These are phyloP conservation scores for Pseudochirops cupreus DNA, from an alignment of 2,797 vertebrate species.

Conservation along the genomic window DNA sequence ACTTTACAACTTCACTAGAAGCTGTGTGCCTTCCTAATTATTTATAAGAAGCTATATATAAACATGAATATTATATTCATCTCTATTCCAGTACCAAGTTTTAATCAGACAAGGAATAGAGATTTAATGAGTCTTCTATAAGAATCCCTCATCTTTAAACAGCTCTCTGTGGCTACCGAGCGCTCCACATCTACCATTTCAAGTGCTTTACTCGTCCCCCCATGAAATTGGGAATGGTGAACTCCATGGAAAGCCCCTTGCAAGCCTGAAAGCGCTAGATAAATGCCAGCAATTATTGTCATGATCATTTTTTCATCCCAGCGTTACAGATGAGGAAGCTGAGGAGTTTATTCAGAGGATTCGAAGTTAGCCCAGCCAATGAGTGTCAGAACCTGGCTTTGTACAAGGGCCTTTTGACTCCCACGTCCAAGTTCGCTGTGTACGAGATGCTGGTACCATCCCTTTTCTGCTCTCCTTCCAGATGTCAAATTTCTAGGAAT, in stretches of 20 bases:
- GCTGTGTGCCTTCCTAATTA: background rate
- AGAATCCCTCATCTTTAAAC: background rate
- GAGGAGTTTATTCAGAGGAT: background rate
- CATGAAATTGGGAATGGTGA: background rate
- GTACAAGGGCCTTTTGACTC: background rate
- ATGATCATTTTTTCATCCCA: background rate
- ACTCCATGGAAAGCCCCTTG: background rate
- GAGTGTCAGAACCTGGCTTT: background rate
- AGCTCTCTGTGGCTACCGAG: background rate
- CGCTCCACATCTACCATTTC: background rate
- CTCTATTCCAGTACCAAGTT: background rate
- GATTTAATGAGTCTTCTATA: background rate
- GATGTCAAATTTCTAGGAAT: conserved; percentile 18
- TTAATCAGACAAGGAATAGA: background rate
- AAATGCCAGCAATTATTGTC: background rate
- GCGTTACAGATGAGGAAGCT: background rate
- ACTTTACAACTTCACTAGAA: background rate
- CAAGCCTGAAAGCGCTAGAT: background rate
- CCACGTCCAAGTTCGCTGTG: background rate
- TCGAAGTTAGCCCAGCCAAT: background rate
- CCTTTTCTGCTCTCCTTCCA: background rate
- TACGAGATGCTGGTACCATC: background rate
- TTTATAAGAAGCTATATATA: background rate
- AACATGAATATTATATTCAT: background rate
- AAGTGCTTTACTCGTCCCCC: background rate